Base-by-base conservation (phyloP, 1,140 invertebrate genomes). In the Berghia stephanieae region DNA sequence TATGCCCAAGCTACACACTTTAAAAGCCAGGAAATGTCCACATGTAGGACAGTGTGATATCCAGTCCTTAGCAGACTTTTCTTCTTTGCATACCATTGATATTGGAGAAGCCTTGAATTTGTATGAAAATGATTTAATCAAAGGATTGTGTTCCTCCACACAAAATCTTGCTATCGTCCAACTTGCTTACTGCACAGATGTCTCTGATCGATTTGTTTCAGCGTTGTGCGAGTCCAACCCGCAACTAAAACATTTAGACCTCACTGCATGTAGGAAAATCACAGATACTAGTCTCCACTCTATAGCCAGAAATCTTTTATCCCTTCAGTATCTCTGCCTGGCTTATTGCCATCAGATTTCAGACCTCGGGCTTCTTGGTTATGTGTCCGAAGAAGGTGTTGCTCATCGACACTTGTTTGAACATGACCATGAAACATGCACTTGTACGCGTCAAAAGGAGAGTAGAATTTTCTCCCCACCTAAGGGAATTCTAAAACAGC, bases 401-500 rank as follows among this genome's bases (percentile, higher is more conserved):
- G 40, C 49, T 5, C 52, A 42, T 2, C 27, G 6, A 27, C 24
- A 10, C 34, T 43, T 36, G 4, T 75, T 75, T 67, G 73, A 75
- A 10, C 49, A 55, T 67, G 73, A 75, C 42, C 73, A 75, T 46
- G 73, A 66, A 42, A 60, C 57, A 3, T 75, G 73, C 49, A 24
- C 73, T 3, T 75, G 73, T 36, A 34, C n/a, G 31, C 36, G 73
- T 27, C 57, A 63, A 34, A 36, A 60, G n/a, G 73, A 75, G 3
- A 75, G 73, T 34, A 63, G 49, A 34, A 75, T 75, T 27, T 75
- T 75, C 38, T n/a, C 42, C 10, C 66, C 43, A 67, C 73, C 60
- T 4, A 44, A n/a, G 49, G 73, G 60, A 8, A 34, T 42, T 6
- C n/a, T 66, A 3, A 67, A 75, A 46, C 38, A 75, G 38, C 57